These are phyloP conservation scores for Campylorhamphus procurvoides DNA, from an alignment of 2,113 vertebrate genomes.

Conservation along the genomic window DNA sequence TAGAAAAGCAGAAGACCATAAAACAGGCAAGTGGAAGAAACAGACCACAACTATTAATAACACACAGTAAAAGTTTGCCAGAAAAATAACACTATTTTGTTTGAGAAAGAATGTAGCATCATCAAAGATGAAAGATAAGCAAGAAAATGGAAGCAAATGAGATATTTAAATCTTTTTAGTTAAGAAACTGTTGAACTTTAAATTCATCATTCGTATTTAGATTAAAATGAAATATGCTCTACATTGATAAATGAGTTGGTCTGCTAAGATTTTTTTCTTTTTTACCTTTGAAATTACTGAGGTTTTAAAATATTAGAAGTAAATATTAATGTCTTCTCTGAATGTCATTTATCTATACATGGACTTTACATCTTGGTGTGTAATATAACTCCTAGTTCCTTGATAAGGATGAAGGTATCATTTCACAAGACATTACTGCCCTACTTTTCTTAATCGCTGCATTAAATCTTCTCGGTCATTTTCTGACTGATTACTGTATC, in stretches of 20 bases:
- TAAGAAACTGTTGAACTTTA: not conserved
- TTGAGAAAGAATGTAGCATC: not conserved
- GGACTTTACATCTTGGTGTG: not conserved
- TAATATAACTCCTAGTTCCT: not conserved
- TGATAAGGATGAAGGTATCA: not conserved
- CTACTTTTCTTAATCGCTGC: not conserved
- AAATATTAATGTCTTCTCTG: not conserved
- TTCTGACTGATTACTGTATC: not conserved
- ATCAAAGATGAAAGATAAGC: not conserved
- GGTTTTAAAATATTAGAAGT: not conserved
- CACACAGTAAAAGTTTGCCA: not conserved
- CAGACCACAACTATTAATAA: not conserved
- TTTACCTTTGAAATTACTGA: not conserved
- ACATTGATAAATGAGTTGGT: not conserved
- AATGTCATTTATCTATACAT: not conserved
- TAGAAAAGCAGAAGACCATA: not conserved
- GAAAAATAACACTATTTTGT: not conserved
- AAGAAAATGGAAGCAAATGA: not conserved
- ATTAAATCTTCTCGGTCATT: not conserved
- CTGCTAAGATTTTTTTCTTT: not conserved
- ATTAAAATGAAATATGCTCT: not conserved
- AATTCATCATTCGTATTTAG: not conserved
- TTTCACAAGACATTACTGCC: not conserved
- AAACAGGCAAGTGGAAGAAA: not conserved
- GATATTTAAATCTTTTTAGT: not conserved